Conservation (phyloP, 92 coral and sea anemone genomes). For the Micromussa lordhowensis region DNA sequence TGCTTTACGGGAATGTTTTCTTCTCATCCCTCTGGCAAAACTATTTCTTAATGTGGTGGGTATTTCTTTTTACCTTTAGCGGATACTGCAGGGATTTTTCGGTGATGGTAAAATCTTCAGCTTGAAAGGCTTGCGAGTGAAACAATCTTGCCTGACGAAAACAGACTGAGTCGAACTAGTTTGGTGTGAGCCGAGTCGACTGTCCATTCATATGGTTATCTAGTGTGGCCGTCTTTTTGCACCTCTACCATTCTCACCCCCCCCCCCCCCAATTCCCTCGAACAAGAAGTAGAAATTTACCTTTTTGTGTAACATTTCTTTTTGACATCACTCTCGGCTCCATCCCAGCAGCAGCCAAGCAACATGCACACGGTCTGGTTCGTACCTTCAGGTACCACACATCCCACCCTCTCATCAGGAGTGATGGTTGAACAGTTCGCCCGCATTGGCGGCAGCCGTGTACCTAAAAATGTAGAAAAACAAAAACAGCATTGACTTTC, state of each 20-base stretch:
- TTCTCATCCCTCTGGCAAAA: no score
- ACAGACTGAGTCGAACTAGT: no score
- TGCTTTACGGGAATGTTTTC: no score
- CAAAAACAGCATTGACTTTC: neutral
- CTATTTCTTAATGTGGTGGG: no score
- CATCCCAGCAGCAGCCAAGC: conserved; percentile 77
- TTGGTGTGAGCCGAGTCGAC: no score
- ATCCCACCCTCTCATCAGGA: conserved; percentile 22
- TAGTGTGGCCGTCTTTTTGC: neutral
- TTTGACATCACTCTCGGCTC: neutral
- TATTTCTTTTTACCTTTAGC: no score
- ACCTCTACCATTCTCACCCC: neutral
- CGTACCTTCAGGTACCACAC: conserved; percentile 19
- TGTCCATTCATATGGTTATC: no score
- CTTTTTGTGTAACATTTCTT: conserved; percentile 41
- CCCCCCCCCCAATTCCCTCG: neutral
- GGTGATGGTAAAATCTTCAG: no score
- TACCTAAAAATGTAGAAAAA: neutral
- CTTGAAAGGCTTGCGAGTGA: no score
- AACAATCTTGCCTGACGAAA: no score
- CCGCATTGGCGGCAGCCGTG: neutral
- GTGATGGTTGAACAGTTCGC: conserved; percentile 9
- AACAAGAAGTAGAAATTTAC: conserved; percentile 15
- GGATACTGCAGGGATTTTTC: no score
- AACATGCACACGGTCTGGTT: conserved; percentile 42